These are phyloP conservation scores for Cercopithecus mitis DNA, from an alignment of 2,797 vertebrate species.

Conservation along the genomic window DNA sequence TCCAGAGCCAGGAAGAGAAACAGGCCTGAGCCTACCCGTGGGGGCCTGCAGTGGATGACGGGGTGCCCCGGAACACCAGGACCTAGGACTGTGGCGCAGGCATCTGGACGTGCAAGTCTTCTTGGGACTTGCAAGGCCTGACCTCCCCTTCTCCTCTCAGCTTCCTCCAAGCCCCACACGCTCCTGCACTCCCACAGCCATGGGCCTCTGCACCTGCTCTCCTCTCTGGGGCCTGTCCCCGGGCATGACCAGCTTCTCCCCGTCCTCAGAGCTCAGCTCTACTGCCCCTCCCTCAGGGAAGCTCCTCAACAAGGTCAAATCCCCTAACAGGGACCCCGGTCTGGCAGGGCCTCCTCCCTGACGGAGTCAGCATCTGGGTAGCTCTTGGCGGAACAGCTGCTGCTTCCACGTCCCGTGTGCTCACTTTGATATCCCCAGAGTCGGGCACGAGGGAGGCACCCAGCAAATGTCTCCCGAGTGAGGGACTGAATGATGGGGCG, in stretches of 20 bases:
- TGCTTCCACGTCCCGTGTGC: too few relatives aligned
- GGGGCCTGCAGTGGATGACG: neutral
- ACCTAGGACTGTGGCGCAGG: neutral
- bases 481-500: accelerated
- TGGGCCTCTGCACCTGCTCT: neutral
- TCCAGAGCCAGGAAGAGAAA: neutral
- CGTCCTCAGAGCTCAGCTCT: neutral
- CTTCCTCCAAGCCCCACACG: neutral
- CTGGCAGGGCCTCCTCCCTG: neutral
- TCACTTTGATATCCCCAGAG: too few relatives aligned
- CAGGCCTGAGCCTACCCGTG: neutral
- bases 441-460: too few relatives aligned
- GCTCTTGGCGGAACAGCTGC: too few relatives aligned
- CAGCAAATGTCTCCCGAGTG: too few relatives aligned
- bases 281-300: neutral
- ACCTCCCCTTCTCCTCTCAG: neutral
- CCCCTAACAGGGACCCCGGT: neutral
- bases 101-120: neutral
- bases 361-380: too few relatives aligned
- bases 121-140: neutral
- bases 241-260: too few relatives aligned
- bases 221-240: neutral
- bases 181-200: neutral
- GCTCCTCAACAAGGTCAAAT: neutral
- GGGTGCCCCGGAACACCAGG: accelerated